phyloP scores from a whole-genome alignment of 2,113 vertebrate genomes.

The Pluvialis apricaria region DNA sequence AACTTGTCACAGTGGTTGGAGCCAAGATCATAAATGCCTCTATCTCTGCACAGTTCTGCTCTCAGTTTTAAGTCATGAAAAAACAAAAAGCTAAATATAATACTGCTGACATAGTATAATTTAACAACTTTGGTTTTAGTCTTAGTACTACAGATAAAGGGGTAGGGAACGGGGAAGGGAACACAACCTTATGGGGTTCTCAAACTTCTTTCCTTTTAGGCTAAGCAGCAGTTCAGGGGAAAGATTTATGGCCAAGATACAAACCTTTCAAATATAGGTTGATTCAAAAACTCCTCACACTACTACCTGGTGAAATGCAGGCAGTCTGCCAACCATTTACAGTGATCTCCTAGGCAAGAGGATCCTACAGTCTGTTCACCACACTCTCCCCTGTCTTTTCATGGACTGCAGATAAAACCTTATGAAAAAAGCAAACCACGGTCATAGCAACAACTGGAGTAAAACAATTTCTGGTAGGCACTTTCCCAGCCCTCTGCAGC shows the following conservation, averaged over 20 bases:
- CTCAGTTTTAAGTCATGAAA: not conserved
- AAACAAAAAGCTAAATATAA: not conserved
- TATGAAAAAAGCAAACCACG: not conserved
- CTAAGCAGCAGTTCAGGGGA: not conserved
- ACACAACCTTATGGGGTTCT: not conserved
- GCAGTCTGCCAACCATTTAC: not conserved
- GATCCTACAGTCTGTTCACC: not conserved
- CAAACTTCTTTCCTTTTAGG: not conserved
- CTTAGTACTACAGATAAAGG: not conserved
- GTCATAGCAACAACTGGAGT: not conserved
- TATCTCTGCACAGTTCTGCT: not conserved
- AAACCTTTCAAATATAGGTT: not conserved
- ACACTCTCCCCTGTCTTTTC: not conserved
- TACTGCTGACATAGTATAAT: not conserved
- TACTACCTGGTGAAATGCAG: not conserved
- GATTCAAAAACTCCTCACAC: not conserved
- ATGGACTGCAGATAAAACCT: not conserved
- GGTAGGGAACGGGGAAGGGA: fast-evolving
- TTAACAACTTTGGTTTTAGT: not conserved
- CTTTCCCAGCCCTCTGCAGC: not conserved
- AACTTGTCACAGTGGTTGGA: not conserved
- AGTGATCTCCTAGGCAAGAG: not conserved
- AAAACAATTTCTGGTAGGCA: not conserved
- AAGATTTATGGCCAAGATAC: not conserved
- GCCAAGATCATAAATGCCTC: not conserved